A percentile compares a stretch with the other conserved stretches of the same genome.
phyloP scores from a whole-genome alignment of 2,113 vertebrate genomes.

The Campylomormyrus tamandua region DNA sequence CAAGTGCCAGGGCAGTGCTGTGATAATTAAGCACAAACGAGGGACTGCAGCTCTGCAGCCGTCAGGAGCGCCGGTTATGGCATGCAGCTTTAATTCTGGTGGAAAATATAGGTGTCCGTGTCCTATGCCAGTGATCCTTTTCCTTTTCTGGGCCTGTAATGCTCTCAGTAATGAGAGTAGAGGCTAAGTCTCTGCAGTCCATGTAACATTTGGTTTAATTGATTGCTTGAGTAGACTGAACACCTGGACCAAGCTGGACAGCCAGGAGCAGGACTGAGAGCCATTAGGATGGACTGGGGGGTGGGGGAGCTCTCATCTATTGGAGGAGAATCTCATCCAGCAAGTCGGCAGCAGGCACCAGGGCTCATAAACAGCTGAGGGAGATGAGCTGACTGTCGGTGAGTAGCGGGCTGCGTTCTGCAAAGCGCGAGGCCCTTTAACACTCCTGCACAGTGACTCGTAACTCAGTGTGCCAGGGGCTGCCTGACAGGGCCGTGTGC shows the following conservation, averaged over 20 bases:
- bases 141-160: background rate
- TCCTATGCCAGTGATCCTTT: background rate
- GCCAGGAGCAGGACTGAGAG: background rate
- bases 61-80: background rate
- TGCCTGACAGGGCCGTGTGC: background rate
- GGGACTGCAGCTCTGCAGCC: background rate
- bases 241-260: background rate
- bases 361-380: background rate
- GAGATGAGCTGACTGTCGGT: background rate
- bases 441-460: background rate
- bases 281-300: background rate
- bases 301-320: background rate
- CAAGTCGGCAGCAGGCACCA: background rate
- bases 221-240: background rate
- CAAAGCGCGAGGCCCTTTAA: background rate
- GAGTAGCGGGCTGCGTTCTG: background rate
- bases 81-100: background rate
- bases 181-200: background rate
- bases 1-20: background rate
- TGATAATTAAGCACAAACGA: slow-evolving; percentile 2
- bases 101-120: background rate
- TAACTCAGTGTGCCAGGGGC: background rate
- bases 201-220: slow-evolving; percentile 2
- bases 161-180: background rate
- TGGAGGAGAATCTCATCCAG: background rate